A percentile compares a stretch with the other conserved stretches of the same genome.
Evolutionary conservation across 2,888 invertebrate genomes (phyloP).

Genomic region (Phorcus lineatus): DNA sequence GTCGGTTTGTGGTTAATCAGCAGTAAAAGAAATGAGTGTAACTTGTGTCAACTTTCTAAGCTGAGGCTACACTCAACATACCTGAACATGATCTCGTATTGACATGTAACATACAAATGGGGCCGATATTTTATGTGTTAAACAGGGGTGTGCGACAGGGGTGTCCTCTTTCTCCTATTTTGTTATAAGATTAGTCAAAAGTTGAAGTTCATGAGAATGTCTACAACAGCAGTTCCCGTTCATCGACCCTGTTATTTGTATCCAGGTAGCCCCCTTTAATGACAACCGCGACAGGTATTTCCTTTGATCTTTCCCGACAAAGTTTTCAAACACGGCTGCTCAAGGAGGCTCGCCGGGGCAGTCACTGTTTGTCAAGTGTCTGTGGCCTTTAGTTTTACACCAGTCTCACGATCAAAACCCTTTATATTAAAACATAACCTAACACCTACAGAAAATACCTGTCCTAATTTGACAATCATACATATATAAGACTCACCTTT

Average conservation of each 20-base stretch:
- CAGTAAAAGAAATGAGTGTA: no score
- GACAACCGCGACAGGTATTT: slow-evolving; percentile 1
- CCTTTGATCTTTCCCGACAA: not conserved
- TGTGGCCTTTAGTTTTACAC: not conserved
- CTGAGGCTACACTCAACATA: no score
- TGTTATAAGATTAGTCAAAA: no score
- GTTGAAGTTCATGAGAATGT: not conserved
- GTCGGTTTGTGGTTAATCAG: no score
- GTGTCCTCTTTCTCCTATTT: no score
- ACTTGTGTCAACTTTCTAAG: no score
- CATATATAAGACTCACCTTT: not conserved
- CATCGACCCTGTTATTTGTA: not conserved
- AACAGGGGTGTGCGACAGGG: no score
- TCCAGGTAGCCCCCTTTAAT: not conserved
- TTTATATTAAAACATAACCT: not conserved
- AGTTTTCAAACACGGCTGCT: not conserved
- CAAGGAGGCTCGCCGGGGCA: not conserved
- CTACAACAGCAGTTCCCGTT: not conserved
- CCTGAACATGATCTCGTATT: no score
- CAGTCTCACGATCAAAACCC: not conserved
- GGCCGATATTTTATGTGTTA: no score
- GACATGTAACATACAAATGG: no score
- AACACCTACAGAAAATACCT: not conserved
- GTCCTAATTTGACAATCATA: not conserved
- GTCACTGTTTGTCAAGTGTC: no score